Percentiles rank a stretch among this genome's conserved stretches.
phyloP scores from a whole-genome alignment of 2,797 vertebrate species.

The Tragelaphus eurycerus region DNA sequence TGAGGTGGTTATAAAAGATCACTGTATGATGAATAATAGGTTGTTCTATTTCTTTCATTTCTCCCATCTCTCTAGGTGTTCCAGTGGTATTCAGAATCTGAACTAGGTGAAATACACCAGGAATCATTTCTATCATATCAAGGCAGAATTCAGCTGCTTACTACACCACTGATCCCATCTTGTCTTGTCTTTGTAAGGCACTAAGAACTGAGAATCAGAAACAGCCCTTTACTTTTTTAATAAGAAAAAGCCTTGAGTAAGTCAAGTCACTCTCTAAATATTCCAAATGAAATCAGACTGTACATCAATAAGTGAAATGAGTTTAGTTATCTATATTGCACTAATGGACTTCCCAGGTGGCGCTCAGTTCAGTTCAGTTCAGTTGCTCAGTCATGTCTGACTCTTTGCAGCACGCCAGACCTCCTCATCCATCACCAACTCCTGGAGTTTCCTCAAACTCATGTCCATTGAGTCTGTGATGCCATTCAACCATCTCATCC shows the following conservation, averaged over 20 bases:
- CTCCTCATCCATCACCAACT: not conserved
- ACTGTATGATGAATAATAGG: not conserved
- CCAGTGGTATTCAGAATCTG: not conserved
- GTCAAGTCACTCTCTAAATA: not conserved
- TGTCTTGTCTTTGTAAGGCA: not conserved
- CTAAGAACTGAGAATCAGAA: not conserved
- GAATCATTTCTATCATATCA: not conserved
- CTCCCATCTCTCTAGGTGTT: not conserved
- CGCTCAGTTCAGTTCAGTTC: not conserved
- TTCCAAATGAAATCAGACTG: not conserved
- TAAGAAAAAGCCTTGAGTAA: not conserved
- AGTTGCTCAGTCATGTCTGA: fast-evolving
- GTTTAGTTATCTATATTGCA: not conserved
- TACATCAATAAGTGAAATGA: not conserved
- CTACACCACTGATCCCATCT: not conserved
- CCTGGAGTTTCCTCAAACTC: not conserved
- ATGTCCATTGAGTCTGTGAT: not conserved
- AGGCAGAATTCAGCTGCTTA: not conserved
- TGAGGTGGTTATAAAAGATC: not conserved
- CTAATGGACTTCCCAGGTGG: not conserved
- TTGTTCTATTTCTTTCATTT: not conserved
- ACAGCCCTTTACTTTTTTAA: not conserved
- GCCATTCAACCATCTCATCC: not conserved
- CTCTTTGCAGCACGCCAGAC: not conserved
- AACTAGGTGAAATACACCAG: not conserved